Evolutionary conservation across 64 coral and sea anemone genomes (phyloP).

Genomic region (Orbicella faveolata): DNA sequence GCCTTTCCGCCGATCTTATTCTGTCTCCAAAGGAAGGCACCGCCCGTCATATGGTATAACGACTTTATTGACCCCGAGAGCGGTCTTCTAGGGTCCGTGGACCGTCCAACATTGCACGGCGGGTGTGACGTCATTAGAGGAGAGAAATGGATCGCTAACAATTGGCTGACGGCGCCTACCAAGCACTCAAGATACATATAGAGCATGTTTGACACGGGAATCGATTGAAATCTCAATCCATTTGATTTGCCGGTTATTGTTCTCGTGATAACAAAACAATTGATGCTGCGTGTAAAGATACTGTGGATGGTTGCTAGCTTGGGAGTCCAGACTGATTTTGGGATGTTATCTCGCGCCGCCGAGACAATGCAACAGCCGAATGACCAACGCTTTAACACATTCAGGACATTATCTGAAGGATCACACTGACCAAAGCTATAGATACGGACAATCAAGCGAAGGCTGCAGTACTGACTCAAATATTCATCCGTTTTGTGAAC

Average conservation of each 20-base stretch:
- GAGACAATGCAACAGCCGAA: no score
- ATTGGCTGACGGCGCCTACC: conserved; percentile 85
- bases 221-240: not conserved
- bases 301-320: no score
- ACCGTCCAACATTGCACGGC: conserved; percentile 67
- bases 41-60: conserved; percentile 93
- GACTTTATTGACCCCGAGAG: conserved; percentile 73
- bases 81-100: conserved; percentile 68
- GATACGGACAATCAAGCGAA: no score
- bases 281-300: not conserved
- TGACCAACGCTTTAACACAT: no score
- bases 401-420: no score
- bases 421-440: no score
- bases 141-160: conserved; percentile 91
- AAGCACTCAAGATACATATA: conserved; percentile 60
- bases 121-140: conserved; percentile 86
- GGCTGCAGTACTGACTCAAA: no score
- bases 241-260: not conserved
- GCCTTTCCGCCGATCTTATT: conserved; percentile 70
- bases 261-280: not conserved
- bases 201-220: conserved; percentile 60
- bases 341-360: no score
- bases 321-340: no score
- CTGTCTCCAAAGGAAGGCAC: conserved; percentile 79
- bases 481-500: no score